Conservation (phyloP, 1,140 invertebrate genomes). For the Cyclargus thomasi region DNA sequence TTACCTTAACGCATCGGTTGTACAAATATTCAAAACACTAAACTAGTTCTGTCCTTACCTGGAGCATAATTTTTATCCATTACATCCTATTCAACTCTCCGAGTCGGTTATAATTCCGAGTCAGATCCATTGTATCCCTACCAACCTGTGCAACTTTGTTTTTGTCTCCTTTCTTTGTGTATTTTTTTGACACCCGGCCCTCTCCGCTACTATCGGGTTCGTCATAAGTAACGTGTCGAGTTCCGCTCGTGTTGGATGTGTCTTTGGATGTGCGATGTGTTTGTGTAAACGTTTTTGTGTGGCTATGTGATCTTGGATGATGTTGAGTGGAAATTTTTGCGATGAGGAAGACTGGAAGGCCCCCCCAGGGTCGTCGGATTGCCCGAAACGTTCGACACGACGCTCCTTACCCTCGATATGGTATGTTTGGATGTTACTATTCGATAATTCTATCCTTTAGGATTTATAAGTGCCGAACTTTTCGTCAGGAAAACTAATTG, state of each 20-base stretch:
- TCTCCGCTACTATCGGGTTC: background rate
- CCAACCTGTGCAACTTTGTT: constrained; percentile 13
- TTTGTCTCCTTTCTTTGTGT: constrained; percentile 14
- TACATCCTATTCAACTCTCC: constrained; percentile 9
- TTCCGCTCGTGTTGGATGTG: constrained; percentile 1
- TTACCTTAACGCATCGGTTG: background rate
- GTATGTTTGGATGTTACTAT: background rate
- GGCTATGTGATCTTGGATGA: background rate
- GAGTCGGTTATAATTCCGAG: background rate
- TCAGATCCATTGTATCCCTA: constrained; percentile 2
- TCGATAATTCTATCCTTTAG: background rate
- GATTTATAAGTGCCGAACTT: no score
- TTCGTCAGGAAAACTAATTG: background rate
- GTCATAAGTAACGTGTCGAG: constrained; percentile 9
- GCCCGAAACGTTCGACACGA: background rate
- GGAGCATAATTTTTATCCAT: constrained; percentile 9
- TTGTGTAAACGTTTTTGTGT: constrained; percentile 1
- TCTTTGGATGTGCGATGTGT: background rate
- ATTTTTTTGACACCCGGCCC: constrained; percentile 9
- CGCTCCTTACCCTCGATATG: background rate
- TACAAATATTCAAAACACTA: background rate
- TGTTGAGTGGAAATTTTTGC: background rate
- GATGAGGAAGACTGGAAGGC: background rate
- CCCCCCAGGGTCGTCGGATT: background rate
- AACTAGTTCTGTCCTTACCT: background rate